phyloP scores from a whole-genome alignment of 2,888 invertebrate genomes.

The Euclidia mi region DNA sequence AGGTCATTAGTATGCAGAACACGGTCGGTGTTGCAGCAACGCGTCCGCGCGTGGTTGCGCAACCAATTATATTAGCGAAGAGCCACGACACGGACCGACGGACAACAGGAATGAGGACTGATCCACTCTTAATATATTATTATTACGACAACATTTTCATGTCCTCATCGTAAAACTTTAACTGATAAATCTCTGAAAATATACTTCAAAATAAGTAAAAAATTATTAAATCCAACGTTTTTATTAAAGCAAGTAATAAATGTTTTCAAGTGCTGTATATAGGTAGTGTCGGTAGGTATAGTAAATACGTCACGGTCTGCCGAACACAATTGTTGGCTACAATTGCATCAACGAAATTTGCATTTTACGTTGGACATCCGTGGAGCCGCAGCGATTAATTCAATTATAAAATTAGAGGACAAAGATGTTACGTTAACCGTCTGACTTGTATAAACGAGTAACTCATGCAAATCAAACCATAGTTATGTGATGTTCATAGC shows the following conservation, averaged over 20 bases:
- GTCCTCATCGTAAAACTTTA: slow-evolving; percentile 30
- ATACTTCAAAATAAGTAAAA: slow-evolving; percentile 23
- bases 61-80: slow-evolving; percentile 73
- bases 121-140: slow-evolving; percentile 67
- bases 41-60: slow-evolving; percentile 69
- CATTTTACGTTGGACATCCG: slow-evolving; percentile 81
- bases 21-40: slow-evolving; percentile 69
- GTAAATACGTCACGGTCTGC: slow-evolving; percentile 78
- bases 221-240: slow-evolving; percentile 49
- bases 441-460: slow-evolving; percentile 47
- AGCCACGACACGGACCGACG: slow-evolving; percentile 71
- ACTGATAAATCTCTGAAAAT: slow-evolving; percentile 42
- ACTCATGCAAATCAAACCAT: slow-evolving; percentile 62
- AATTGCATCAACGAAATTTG: slow-evolving; percentile 84
- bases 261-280: slow-evolving; percentile 70
- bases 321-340: slow-evolving; percentile 75
- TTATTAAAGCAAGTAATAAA: slow-evolving; percentile 70
- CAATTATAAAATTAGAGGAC: slow-evolving; percentile 75
- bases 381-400: slow-evolving; percentile 76
- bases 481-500: slow-evolving; percentile 50
- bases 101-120: slow-evolving; percentile 75
- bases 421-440: slow-evolving; percentile 50
- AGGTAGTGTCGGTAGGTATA: slow-evolving; percentile 66
- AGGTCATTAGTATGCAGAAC: slow-evolving; percentile 58
- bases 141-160: slow-evolving; percentile 43